phyloP scores from a whole-genome alignment of 92 coral and sea anemone genomes.

The Heliopora coerulea region DNA sequence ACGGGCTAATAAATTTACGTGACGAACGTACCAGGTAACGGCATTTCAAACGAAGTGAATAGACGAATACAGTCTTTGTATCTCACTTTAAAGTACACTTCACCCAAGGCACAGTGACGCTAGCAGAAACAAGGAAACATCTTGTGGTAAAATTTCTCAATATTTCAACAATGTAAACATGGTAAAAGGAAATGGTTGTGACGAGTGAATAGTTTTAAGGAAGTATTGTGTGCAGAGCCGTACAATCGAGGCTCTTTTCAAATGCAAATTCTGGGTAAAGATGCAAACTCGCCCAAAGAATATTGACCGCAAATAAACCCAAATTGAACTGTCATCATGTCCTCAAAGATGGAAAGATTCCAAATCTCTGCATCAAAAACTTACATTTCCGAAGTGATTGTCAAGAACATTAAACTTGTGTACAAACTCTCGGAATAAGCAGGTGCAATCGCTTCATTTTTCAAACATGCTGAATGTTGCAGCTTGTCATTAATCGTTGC shows the following conservation, averaged over 20 bases:
- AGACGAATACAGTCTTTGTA: no score
- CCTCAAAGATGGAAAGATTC: neutral
- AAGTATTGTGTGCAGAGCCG: neutral
- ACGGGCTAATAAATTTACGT: neutral
- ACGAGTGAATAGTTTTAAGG: conserved; percentile 1
- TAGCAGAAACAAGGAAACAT: neutral
- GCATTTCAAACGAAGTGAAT: neutral
- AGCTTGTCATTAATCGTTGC: neutral
- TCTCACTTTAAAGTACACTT: neutral
- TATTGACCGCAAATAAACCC: conserved; percentile 34
- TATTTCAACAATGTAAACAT: conserved; percentile 23
- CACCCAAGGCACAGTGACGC: neutral
- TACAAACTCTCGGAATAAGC: neutral
- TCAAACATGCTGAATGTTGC: neutral
- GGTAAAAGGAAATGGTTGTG: neutral
- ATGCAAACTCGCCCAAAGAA: conserved; percentile 28
- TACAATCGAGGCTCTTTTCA: conserved; percentile 27
- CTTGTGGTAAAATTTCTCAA: neutral
- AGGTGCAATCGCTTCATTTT: neutral
- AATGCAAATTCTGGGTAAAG: conserved; percentile 28
- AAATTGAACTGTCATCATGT: neutral
- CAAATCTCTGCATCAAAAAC: neutral
- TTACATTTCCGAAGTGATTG: neutral
- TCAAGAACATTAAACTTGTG: neutral
- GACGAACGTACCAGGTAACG: neutral